phyloP scores from a whole-genome alignment of 2,888 invertebrate species.

The Erebia aethiops region DNA sequence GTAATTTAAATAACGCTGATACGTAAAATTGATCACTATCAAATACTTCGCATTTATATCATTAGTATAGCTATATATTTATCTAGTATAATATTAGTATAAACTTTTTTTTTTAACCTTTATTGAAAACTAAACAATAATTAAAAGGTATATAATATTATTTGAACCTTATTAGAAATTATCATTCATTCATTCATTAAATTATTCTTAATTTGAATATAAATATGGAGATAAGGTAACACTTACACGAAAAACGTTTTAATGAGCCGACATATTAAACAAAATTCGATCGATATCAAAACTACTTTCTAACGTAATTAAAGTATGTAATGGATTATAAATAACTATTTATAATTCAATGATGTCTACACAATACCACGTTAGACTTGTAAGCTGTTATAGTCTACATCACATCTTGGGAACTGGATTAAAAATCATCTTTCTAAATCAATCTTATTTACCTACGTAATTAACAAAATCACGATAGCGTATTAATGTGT shows the following conservation, averaged over 20 bases:
- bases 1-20: background rate
- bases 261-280: constrained; percentile 11
- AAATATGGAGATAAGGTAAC: background rate
- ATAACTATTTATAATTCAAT: constrained; percentile 16
- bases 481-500: constrained; percentile 44
- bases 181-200: background rate
- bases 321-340: constrained; percentile 22
- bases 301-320: constrained; percentile 29
- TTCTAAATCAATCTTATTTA: constrained; percentile 47
- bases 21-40: background rate
- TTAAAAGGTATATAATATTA: background rate
- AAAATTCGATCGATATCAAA: constrained; percentile 30
- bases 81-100: too few relatives aligned
- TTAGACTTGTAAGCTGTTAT: too few relatives aligned
- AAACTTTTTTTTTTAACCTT: too few relatives aligned
- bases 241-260: constrained; percentile 15
- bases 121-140: too few relatives aligned
- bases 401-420: background rate
- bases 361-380: constrained; percentile 13
- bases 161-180: background rate
- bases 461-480: too few relatives aligned
- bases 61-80: too few relatives aligned
- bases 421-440: constrained; percentile 44
- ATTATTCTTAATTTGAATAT: background rate
- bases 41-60: too few relatives aligned